A percentile compares a stretch with the other conserved stretches of the same genome.
Conservation (phyloP, 2,113 vertebrate species). For the Mus musculus region DNA sequence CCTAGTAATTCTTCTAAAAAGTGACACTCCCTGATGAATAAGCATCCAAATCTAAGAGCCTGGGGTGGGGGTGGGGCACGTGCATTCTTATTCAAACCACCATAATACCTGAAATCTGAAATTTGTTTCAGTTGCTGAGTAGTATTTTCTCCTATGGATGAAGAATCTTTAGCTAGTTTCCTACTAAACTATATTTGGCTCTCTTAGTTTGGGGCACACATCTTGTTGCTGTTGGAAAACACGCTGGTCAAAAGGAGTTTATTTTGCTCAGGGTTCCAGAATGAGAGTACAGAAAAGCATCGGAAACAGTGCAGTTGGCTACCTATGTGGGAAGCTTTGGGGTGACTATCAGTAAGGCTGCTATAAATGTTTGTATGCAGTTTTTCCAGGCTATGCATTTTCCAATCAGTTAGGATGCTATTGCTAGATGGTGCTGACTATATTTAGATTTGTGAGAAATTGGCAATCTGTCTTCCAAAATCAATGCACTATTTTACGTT, state of each 20-base stretch:
- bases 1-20: too few species aligned
- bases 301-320: neutral
- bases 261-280: neutral
- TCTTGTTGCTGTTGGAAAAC: neutral
- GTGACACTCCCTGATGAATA: neutral
- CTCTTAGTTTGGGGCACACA: neutral
- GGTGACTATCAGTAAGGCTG: neutral
- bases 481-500: neutral
- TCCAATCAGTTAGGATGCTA: neutral
- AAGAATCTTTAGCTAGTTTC: neutral
- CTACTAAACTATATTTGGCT: neutral
- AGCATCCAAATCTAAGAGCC: neutral
- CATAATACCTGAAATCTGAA: neutral
- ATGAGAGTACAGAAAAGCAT: neutral
- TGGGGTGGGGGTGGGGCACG: rapidly evolving
- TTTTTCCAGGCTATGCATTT: neutral
- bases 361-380: neutral
- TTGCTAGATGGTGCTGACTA: neutral
- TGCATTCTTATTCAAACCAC: neutral
- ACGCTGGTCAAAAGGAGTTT: neutral
- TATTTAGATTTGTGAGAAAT: neutral
- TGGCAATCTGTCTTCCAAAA: neutral
- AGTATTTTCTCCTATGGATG: neutral
- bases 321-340: neutral
- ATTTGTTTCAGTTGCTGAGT: neutral